Percentiles rank a stretch among this genome's conserved stretches.
Evolutionary conservation across 2,797 vertebrate species (phyloP).

Genomic region (Paedocypris micromegethes): DNA sequence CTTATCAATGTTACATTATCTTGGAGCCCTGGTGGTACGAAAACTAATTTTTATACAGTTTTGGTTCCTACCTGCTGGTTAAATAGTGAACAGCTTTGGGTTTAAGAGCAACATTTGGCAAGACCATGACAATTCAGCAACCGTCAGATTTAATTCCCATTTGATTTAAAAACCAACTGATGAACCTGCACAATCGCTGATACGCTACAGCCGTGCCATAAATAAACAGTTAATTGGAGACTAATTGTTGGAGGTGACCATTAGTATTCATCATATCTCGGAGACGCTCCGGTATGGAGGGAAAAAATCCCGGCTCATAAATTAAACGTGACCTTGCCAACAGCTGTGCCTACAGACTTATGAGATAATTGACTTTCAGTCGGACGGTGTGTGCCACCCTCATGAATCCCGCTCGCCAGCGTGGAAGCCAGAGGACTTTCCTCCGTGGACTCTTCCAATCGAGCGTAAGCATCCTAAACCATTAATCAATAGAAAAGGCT

Average conservation of each 20-base stretch:
- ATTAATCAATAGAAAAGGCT: conserved; percentile 42
- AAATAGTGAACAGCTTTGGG: too few relatives aligned
- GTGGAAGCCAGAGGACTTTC: conserved; percentile 46
- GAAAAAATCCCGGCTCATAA: conserved; percentile 53
- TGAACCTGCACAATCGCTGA: conserved; percentile 29
- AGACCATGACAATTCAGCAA: too few relatives aligned
- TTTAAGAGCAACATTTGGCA: too few relatives aligned
- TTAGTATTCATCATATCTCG: conserved; percentile 64
- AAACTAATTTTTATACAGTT: too few relatives aligned
- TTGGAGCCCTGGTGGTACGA: too few relatives aligned
- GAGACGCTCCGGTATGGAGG: conserved; percentile 28
- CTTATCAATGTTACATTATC: too few relatives aligned
- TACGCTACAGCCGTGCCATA: conserved; percentile 46
- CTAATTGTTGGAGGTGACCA: conserved; percentile 60
- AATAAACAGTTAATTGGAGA: conserved; percentile 65
- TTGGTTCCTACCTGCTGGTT: too few relatives aligned
- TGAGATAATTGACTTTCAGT: conserved; percentile 67
- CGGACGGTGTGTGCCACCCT: conserved; percentile 53
- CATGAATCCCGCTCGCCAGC: conserved; percentile 54
- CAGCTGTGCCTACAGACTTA: conserved; percentile 73
- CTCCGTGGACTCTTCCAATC: conserved; percentile 54
- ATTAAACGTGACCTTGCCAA: conserved; percentile 70
- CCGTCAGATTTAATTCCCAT: too few relatives aligned
- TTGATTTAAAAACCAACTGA: conserved; percentile 15
- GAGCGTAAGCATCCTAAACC: conserved; percentile 48